Evolutionary conservation across 2,888 invertebrate species (phyloP).

Genomic region (Lepeophtheirus nordmannii): DNA sequence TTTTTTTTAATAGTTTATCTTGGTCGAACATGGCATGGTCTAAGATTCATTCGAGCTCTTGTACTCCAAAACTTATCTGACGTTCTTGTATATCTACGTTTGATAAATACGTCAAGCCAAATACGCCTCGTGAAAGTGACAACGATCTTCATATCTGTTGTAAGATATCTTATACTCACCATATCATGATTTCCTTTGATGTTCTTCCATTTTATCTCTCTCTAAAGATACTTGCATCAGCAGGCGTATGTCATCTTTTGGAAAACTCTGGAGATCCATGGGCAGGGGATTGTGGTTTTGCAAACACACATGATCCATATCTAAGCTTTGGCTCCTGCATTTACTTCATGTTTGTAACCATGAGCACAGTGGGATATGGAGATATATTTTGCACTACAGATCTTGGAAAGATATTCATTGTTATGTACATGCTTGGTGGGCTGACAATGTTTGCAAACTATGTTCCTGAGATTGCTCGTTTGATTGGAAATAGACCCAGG

Average conservation of each 20-base stretch:
- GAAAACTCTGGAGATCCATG: constrained; percentile 15
- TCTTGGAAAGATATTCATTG: constrained; percentile 5
- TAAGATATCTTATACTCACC: not conserved
- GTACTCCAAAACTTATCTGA: not conserved
- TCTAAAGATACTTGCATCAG: not conserved
- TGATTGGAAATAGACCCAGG: constrained; percentile 19
- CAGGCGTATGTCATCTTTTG: constrained; percentile 2
- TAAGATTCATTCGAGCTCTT: not conserved
- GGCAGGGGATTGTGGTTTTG: not conserved
- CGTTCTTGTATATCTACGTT: constrained; percentile 4
- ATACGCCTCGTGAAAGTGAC: not conserved
- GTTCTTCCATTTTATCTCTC: not conserved
- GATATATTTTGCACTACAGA: constrained; percentile 9
- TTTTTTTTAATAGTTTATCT: constrained; percentile 1
- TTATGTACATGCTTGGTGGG: constrained; percentile 8
- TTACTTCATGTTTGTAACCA: constrained; percentile 13
- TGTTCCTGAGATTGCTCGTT: constrained; percentile 10
- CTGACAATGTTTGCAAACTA: constrained; percentile 16
- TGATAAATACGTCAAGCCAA: not conserved
- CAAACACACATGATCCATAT: constrained; percentile 4
- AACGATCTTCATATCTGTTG: constrained; percentile 1
- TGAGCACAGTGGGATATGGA: constrained; percentile 19
- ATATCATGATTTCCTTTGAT: too few species aligned
- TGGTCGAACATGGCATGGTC: constrained; percentile 4
- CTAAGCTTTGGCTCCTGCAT: constrained; percentile 4